Percentiles rank a stretch among this genome's conserved stretches.
Evolutionary conservation across 2,113 vertebrate species (phyloP).

Genomic region (Symphodus melops): DNA sequence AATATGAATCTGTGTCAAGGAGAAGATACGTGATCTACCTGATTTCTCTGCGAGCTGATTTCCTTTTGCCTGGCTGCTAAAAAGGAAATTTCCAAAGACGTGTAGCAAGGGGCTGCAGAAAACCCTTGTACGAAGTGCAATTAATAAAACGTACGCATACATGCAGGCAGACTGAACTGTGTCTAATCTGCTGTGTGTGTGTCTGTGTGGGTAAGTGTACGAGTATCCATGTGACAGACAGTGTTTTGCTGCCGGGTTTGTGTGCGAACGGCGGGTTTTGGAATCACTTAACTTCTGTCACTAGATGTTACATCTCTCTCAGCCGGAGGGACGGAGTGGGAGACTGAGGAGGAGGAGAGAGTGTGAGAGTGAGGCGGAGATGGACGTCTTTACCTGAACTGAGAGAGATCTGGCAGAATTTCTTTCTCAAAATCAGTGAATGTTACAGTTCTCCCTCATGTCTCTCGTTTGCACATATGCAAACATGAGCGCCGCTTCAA

Average conservation of each 20-base stretch:
- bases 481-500: too few relatives aligned
- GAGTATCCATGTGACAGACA: constrained; percentile 57
- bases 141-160: constrained; percentile 18
- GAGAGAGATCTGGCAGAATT: neutral
- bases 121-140: constrained; percentile 14
- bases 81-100: neutral
- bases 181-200: constrained; percentile 8
- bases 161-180: constrained; percentile 1
- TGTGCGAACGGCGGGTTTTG: constrained; percentile 58
- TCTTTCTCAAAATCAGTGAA: too few relatives aligned
- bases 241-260: constrained; percentile 70
- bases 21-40: neutral
- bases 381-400: constrained; percentile 1
- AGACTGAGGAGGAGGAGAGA: constrained; percentile 29
- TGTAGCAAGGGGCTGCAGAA: neutral
- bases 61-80: too few relatives aligned
- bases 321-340: constrained; percentile 55
- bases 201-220: constrained; percentile 16
- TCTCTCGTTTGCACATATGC: too few relatives aligned
- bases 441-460: too few relatives aligned
- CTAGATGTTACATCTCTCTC: constrained; percentile 70
- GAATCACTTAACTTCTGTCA: constrained; percentile 82
- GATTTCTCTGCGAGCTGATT: neutral
- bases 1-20: neutral
- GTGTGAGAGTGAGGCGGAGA: constrained; percentile 5